Percentiles rank a stretch among this genome's conserved stretches.
Evolutionary conservation across 2,797 vertebrate genomes (phyloP).

Genomic region (Erethizon dorsatum): DNA sequence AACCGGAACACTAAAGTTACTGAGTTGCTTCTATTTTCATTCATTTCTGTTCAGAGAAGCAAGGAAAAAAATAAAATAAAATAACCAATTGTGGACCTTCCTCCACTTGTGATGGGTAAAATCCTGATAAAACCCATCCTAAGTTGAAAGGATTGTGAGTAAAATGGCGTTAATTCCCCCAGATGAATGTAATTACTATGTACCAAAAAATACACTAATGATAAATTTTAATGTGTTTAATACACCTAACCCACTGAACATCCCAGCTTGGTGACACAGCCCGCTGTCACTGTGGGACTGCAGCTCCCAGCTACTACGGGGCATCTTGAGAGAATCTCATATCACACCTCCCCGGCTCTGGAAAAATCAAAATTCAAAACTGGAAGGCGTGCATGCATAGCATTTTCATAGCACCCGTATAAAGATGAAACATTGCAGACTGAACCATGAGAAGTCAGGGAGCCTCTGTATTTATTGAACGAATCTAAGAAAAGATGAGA

Average conservation of each 20-base stretch:
- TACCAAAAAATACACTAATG: background rate
- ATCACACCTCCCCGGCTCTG: background rate
- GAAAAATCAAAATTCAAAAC: background rate
- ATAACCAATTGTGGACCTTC: background rate
- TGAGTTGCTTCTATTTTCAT: background rate
- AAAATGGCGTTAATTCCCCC: background rate
- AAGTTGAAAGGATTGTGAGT: background rate
- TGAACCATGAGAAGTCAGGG: background rate
- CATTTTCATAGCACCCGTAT: background rate
- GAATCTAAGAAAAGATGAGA: slow-evolving; percentile 1
- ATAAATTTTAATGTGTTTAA: background rate
- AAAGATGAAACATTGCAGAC: background rate
- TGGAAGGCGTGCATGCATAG: too few relatives aligned
- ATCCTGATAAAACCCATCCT: background rate
- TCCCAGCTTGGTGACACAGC: background rate
- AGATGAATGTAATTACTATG: background rate
- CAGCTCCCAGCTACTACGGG: too few relatives aligned
- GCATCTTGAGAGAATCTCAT: background rate
- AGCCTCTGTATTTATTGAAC: background rate
- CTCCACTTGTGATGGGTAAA: background rate
- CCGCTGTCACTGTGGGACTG: too few relatives aligned
- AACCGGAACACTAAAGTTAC: background rate
- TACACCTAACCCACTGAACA: background rate
- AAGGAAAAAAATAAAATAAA: background rate
- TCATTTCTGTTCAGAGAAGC: background rate